Base-by-base conservation (phyloP, 2,113 vertebrate genomes). In the Vulpes ferrilata region DNA sequence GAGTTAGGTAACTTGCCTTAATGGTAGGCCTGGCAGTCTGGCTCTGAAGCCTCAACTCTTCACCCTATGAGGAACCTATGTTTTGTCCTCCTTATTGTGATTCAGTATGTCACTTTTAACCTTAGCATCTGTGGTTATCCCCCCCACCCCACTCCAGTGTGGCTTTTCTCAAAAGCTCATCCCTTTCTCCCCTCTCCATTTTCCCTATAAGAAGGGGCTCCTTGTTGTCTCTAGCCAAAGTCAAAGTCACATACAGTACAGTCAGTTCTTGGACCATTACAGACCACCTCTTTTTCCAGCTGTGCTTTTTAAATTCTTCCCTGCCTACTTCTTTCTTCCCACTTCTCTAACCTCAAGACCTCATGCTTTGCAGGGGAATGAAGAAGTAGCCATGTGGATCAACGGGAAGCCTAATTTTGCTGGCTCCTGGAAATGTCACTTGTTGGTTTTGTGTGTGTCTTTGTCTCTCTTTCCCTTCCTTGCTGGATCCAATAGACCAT, bases 341-440 rank as follows among this genome's bases (percentile, higher is more conserved):
- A 93, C 71, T 76, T 91, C 27, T 51, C 55, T 88, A 64, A 85
- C 25, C 43, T 19, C 13, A 74, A 80, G 62, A 25, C 16, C 17
- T 80, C 35, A 6, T 53, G 11, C 55, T 85, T 53, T 74, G 38
- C 30, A 51, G 67, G 62, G 43, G 88, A 95, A 95, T 2, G 3
- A 92, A 92, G 95, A 95, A 95, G 59, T 88, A 30, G 25, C 11
- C 1, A 0, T 19, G 5, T 51, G 48, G 22, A 69, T 67, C 62
- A 95, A 88, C 43, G 88, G 94, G 84, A 97, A 97, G 32, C 32
- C 25, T 5, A 20, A 43, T 6, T 94, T 78, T n/a, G 43, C 23
- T 11, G 74, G 38, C 62, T 80, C 19, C 64, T 55, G 38, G 55
- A 67, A 84, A 25, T 4, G 20, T 43, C 25, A 65, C 79, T 51